Conservation (phyloP, 2,888 invertebrate genomes). For the Amiota communis region DNA sequence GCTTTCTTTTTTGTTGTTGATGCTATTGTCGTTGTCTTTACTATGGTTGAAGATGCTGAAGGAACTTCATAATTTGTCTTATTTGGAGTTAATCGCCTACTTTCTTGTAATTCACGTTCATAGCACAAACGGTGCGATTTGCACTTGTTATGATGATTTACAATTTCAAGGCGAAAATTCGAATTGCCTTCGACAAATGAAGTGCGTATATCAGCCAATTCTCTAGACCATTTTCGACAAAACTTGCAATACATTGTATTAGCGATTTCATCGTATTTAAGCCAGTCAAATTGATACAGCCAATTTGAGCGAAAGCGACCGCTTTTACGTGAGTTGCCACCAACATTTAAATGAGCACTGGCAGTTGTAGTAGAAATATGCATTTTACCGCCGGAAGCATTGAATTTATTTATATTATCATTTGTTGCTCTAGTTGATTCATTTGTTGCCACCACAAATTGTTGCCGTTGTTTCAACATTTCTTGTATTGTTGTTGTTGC, state of each 20-base stretch:
- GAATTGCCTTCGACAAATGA: slow-evolving; percentile 85
- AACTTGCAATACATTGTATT: slow-evolving; percentile 84
- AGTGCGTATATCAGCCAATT: slow-evolving; percentile 82
- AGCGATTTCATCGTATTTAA: slow-evolving; percentile 79
- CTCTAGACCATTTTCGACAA: slow-evolving; percentile 83
- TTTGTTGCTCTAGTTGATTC: slow-evolving; percentile 40
- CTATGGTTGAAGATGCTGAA: slow-evolving; percentile 6
- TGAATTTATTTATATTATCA: slow-evolving; percentile 9
- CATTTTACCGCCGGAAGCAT: background rate
- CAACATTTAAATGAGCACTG: slow-evolving; percentile 5
- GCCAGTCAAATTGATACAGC: slow-evolving; percentile 82
- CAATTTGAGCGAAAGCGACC: slow-evolving; percentile 81
- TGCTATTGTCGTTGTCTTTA: background rate
- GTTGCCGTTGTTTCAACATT: slow-evolving; percentile 37
- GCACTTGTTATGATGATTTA: slow-evolving; percentile 86
- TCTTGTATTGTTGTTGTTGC: slow-evolving; percentile 73
- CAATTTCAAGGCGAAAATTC: slow-evolving; percentile 84
- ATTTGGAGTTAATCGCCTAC: slow-evolving; percentile 21
- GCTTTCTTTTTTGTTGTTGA: slow-evolving; percentile 31
- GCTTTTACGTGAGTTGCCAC: slow-evolving; percentile 74
- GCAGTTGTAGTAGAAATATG: slow-evolving; percentile 30
- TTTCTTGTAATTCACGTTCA: slow-evolving; percentile 73
- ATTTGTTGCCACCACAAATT: slow-evolving; percentile 17
- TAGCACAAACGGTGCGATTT: slow-evolving; percentile 83
- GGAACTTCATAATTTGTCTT: slow-evolving; percentile 17